Conservation (phyloP, 2,113 vertebrate genomes). For the Steatornis caripensis region DNA sequence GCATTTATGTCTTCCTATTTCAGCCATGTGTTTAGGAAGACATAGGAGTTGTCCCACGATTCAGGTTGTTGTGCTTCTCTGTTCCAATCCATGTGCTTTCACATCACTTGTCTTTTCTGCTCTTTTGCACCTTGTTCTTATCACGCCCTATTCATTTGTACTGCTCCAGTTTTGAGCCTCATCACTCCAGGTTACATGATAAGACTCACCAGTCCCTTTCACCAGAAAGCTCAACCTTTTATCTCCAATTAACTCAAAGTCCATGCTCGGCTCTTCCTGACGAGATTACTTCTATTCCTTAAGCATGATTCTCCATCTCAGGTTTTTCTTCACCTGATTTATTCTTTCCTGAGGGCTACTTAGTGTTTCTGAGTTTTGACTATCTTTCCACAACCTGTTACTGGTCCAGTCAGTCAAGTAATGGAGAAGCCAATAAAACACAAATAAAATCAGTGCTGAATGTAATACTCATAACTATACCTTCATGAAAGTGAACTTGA, state of each 20-base stretch:
- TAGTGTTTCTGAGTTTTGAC: neutral
- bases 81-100: neutral
- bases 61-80: neutral
- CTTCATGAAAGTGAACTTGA: neutral
- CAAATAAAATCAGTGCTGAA: neutral
- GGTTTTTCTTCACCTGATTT: neutral
- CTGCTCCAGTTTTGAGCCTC: neutral
- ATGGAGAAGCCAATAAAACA: neutral
- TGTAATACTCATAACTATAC: neutral
- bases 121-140: neutral
- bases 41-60: neutral
- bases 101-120: neutral
- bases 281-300: neutral
- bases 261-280: neutral
- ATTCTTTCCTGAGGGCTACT: neutral
- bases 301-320: neutral
- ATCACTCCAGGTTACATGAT: neutral
- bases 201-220: neutral
- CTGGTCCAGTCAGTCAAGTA: neutral
- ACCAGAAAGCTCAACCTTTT: neutral
- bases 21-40: neutral
- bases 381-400: neutral
- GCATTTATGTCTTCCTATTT: neutral
- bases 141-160: neutral
- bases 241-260: neutral